Base-by-base conservation (phyloP, 2,113 vertebrate genomes). In the Eupsittula cactorum region DNA sequence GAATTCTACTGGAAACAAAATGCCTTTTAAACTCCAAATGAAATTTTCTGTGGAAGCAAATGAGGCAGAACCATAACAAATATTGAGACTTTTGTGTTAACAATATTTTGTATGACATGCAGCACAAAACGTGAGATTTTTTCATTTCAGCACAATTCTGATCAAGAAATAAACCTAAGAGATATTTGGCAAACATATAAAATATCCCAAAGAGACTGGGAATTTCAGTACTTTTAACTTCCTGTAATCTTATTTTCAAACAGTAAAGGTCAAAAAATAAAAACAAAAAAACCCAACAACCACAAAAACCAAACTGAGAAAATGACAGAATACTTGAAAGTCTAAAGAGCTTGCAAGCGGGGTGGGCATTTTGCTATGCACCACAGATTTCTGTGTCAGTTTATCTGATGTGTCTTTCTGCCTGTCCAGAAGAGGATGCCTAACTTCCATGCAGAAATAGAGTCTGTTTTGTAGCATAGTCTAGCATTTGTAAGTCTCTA, bases 31-130 rank as follows among this genome's bases (percentile, higher is more conserved):
- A 31, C 4, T 80, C 27, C 33, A 93, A 80, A 49, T 53, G 25
- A 90, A 82, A 70, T 16, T 88, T 92, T 69, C 49, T 80, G 21
- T 62, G 90, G 71, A 83, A 90, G 17, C 5, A 85, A 90, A 86
- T 44, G 41, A 46, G n/a, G 21, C 16, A 74, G 59, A 88, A 86
- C 14, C 5, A 11, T 77, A 69, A 85, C 64, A 91, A 77, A 55
- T 53, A 60, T 60, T 42, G 52, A 82, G 55, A 64, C 16, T n/a
- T 87, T 47, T 39, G 52, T 69, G 33, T 52, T 76, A 85, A 47
- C 10, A 59, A 73, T 24, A 67, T 31, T 13, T 82, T 62, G 21
- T 27, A 41, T 53, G 41, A 73, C 13, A 71, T 31, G 13, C 23
- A 60, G 27, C 29, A 67, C 1, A 2, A 90, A 86, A 60, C 28